Evolutionary conservation across 2,797 vertebrate genomes (phyloP), one percentile per base, ranked within the genome.

Genomic region (Takifugu rubripes): DNA sequence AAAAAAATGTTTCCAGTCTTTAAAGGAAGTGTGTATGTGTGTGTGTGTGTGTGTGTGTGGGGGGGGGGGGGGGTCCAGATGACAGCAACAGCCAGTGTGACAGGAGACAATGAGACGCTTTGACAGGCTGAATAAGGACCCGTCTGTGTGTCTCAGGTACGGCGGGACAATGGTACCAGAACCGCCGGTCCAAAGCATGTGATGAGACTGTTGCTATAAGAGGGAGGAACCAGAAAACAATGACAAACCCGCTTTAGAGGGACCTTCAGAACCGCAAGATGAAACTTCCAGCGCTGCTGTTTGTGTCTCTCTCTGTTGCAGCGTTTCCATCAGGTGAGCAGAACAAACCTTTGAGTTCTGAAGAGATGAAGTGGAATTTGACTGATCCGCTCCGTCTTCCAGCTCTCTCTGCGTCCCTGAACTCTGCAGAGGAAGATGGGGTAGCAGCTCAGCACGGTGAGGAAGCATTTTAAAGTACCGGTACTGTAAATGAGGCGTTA

Each of bases 161-260:
- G 82, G 75, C 64, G 77, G 81, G 79, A 90, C 88, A 88, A 88
- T 91, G 84, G 88, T 83, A 83, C 84, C 85, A 83, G 70, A 81
- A 68, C 79, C 33, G 81, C 75, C 78, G 78, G 83, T 87, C 81
- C 62, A 25, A 3, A 71, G 49, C 91, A 91, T 90, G 89, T 92
- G 91, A 93, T 62, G 17, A 9, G 8, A 1, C 61, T 26, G 54
- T 66, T 42, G 56, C 61, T 88, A 91, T 90, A 92, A 90, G 74
- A 86, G 69, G 67, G 62, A 0, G 8, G 3, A n/a, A 27, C 0
- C 44, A 14, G 54, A n/a, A 6, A 61, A 71, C 61, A 59, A 66
- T 61, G 70, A 61, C 59, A 46, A 6, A 16, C 54, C 59, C 58
- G 48, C 21, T 40, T 59, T 44, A n/a, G 54, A 65, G 49, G 29